Evolutionary conservation across 53 echinoderm and acorn worm genomes (phyloP).

Genomic region (Apostichopus leukothele): DNA sequence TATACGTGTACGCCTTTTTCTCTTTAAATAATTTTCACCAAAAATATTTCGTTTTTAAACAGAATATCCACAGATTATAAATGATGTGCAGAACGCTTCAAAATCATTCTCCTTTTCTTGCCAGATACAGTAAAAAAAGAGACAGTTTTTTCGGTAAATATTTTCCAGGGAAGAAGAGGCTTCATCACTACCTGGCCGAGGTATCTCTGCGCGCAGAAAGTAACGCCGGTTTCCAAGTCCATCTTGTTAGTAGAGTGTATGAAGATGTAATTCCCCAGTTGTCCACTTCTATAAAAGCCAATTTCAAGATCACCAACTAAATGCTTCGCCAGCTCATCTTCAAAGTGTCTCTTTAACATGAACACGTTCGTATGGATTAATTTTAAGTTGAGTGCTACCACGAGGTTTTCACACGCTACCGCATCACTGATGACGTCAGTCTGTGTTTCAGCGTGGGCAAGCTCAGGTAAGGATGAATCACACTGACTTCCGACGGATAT

Average conservation of each 20-base stretch:
- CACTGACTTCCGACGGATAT: background rate
- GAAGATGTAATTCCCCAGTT: slow-evolving; percentile 12
- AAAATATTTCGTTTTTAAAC: too few species aligned
- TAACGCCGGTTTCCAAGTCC: background rate
- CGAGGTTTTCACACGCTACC: too few species aligned
- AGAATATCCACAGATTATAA: too few species aligned
- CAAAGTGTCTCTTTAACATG: slow-evolving; percentile 27
- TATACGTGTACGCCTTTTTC: too few species aligned
- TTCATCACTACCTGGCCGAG: background rate
- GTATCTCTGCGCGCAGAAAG: slow-evolving; percentile 21
- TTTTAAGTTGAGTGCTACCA: background rate
- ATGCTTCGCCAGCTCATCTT: background rate
- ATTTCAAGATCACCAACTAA: background rate
- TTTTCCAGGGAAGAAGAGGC: background rate
- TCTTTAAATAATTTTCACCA: too few species aligned
- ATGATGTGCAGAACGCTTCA: background rate
- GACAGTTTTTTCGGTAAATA: background rate
- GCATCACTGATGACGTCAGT: background rate
- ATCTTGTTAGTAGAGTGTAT: background rate
- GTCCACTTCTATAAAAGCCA: background rate
- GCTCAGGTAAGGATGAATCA: background rate
- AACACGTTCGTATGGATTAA: background rate
- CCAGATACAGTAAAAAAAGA: background rate
- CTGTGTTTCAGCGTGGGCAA: background rate
- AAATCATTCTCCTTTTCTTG: background rate